These are phyloP conservation scores for Halictus ligatus DNA, from an alignment of 2,888 invertebrate genomes.

Conservation along the genomic window DNA sequence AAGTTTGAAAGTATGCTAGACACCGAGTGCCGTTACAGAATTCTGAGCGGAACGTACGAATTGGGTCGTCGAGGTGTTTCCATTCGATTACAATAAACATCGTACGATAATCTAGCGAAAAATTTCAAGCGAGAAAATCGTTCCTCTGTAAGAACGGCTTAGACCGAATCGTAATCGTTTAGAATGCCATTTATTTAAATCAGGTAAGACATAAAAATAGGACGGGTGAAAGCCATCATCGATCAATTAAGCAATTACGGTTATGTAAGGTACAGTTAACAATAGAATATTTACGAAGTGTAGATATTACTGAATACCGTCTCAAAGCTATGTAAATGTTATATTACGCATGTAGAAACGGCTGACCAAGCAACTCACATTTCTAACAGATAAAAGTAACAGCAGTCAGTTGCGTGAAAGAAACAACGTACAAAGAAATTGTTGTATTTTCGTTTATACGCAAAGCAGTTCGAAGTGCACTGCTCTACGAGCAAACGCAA, in stretches of 20 bases:
- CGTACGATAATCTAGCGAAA: conserved; percentile 8
- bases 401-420: conserved; percentile 3
- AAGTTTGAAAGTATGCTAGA: neutral
- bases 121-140: neutral
- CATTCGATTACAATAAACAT: conserved; percentile 14
- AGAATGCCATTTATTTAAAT: conserved; percentile 54
- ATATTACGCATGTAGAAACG: conserved; percentile 11
- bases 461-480: neutral
- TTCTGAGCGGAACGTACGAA: neutral
- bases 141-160: neutral
- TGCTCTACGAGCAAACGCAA: neutral
- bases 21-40: conserved; percentile 1
- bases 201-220: conserved; percentile 27
- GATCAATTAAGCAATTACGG: conserved; percentile 10
- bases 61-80: neutral
- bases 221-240: conserved; percentile 28
- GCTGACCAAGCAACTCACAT: conserved; percentile 21
- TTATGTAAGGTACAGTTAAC: conserved; percentile 27
- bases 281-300: conserved; percentile 39
- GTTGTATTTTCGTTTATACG: neutral
- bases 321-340: conserved; percentile 25
- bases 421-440: conserved; percentile 9
- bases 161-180: neutral
- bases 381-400: conserved; percentile 19
- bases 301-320: conserved; percentile 46